Conservation (phyloP, 2,888 invertebrate genomes). For the Scaptodrosophila latifasciaeformis region DNA sequence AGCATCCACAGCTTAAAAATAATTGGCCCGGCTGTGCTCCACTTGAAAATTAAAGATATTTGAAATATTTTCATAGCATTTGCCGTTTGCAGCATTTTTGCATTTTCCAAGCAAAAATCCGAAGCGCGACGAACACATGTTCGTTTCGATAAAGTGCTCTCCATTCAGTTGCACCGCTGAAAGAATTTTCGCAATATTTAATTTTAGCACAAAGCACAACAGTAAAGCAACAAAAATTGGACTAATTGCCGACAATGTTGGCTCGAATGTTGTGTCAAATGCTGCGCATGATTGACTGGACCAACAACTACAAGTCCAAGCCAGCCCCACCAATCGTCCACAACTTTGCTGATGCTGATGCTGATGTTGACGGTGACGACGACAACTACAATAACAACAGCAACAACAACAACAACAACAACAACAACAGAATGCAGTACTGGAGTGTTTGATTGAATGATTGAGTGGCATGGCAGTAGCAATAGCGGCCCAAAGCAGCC, state of each 20-base stretch:
- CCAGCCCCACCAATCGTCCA: constrained; percentile 1
- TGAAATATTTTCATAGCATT: constrained; percentile 43
- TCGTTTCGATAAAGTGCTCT: constrained; percentile 11
- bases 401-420: constrained; percentile 7
- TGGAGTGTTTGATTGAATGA: constrained; percentile 57
- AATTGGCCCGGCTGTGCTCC: constrained; percentile 39
- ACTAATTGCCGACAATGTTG: constrained; percentile 64
- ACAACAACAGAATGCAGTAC: constrained; percentile 14
- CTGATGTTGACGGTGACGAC: too few relatives aligned
- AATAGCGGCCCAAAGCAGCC: constrained; percentile 33
- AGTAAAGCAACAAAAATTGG: constrained; percentile 38
- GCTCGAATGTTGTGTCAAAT: constrained; percentile 14
- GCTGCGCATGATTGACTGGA: constrained; percentile 35
- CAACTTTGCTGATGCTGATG: too few relatives aligned
- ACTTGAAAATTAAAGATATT: constrained; percentile 58
- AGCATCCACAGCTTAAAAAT: constrained; percentile 28
- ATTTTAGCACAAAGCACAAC: constrained; percentile 53
- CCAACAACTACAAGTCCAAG: constrained; percentile 28
- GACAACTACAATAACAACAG: background rate
- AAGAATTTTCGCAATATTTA: constrained; percentile 68
- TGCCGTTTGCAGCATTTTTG: constrained; percentile 4
- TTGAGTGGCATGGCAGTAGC: constrained; percentile 47
- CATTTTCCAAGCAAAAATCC: background rate
- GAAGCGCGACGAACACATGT: constrained; percentile 47
- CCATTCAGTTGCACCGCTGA: constrained; percentile 21